These are phyloP conservation scores for Neuroterus valhalla DNA, from an alignment of 1,140 invertebrate species.

Conservation along the genomic window DNA sequence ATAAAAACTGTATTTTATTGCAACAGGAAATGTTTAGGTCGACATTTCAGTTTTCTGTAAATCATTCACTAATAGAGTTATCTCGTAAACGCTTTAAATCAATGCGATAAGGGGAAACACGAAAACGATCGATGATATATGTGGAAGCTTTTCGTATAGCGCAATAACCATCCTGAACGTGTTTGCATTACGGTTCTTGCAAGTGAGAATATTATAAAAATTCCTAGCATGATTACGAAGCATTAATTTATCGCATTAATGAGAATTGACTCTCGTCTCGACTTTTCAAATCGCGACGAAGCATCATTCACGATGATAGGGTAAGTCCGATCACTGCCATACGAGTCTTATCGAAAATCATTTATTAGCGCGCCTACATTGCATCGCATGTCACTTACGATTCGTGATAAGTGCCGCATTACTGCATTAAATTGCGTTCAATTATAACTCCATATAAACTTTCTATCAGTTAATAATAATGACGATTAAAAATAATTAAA, in stretches of 20 bases:
- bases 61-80: too few species aligned
- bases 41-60: too few species aligned
- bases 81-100: too few species aligned
- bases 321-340: background rate
- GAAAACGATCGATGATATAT: background rate
- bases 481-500: background rate
- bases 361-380: conserved; percentile 18
- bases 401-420: conserved; percentile 10
- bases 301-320: conserved; percentile 15
- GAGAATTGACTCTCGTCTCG: conserved; percentile 37
- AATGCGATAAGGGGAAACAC: too few species aligned
- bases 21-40: too few species aligned
- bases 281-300: background rate
- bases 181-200: background rate
- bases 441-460: conserved; percentile 14
- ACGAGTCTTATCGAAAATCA: conserved; percentile 21
- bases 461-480: conserved; percentile 11
- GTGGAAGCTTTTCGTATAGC: background rate
- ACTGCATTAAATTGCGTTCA: conserved; percentile 17
- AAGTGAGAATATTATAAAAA: conserved; percentile 35
- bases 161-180: conserved; percentile 39
- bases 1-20: too few species aligned
- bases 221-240: conserved; percentile 38
- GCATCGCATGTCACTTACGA: conserved; percentile 18
- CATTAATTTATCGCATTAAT: conserved; percentile 36